Conservation (phyloP, 1,140 invertebrate genomes). For the Camponotus vicinus region DNA sequence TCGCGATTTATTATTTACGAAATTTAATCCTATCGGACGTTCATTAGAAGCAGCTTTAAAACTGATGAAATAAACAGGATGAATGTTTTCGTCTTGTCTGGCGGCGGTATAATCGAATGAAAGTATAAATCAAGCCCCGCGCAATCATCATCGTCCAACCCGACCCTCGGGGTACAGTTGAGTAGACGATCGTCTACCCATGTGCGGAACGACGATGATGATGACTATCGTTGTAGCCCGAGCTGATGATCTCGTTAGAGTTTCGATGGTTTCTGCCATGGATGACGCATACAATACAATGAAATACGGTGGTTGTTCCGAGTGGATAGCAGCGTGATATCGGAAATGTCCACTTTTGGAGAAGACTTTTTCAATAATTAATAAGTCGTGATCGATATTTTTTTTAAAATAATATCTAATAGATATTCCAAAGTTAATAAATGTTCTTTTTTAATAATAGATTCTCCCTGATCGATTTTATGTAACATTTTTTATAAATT, state of each 20-base stretch:
- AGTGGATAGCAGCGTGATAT: slow-evolving; percentile 12
- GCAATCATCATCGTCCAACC: slow-evolving; percentile 45
- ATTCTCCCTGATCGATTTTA: too few relatives aligned
- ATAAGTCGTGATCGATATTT: neutral
- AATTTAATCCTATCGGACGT: slow-evolving; percentile 51
- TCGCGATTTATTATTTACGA: slow-evolving; percentile 59
- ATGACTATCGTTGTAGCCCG: slow-evolving; percentile 80
- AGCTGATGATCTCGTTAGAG: slow-evolving; percentile 64
- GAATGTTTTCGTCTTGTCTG: slow-evolving; percentile 36
- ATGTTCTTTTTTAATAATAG: too few relatives aligned
- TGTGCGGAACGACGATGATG: slow-evolving; percentile 71
- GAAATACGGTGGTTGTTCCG: neutral
- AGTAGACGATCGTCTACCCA: slow-evolving; percentile 32
- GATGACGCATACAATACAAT: slow-evolving; percentile 34
- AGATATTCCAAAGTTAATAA: too few relatives aligned
- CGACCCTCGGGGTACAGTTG: slow-evolving; percentile 35
- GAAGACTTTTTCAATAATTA: neutral
- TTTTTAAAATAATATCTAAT: neutral
- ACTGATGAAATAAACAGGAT: slow-evolving; percentile 46
- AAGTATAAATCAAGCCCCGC: slow-evolving; percentile 58
- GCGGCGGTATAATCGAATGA: slow-evolving; percentile 37
- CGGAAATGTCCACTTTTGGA: neutral
- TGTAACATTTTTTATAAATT: too few relatives aligned
- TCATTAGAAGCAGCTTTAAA: slow-evolving; percentile 44
- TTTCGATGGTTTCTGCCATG: slow-evolving; percentile 4